Evolutionary conservation across 2,797 vertebrate genomes (phyloP), one percentile per base, ranked within the genome.

Genomic region (Buceros bicornis): DNA sequence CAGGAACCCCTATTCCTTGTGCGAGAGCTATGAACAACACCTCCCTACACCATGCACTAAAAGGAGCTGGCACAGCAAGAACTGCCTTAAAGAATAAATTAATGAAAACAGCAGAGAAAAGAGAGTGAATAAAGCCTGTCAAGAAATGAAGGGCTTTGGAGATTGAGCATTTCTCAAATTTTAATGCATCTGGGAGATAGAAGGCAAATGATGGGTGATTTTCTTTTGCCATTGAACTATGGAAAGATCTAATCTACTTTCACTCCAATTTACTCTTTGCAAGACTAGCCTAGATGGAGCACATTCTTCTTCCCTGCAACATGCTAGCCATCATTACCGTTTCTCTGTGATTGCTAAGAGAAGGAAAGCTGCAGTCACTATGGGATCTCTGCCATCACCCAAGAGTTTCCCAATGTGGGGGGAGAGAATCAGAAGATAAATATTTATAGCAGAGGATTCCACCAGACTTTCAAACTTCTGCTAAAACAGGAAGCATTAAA

Each of bases 221-320:
- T 89, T 78, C 73, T 90, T 92, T 78, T 94, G 78, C 90, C 84
- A 53, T 8, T 93, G 94, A 97, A 89, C 92, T 94, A 90, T 3
- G 60, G 94, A 90, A 93, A 96, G 62, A 95, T 91, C 94, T 93
- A 93, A 97, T 96, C 94, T 83, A 60, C 95, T 96, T 95, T 88
- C 73, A 45, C 84, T 91, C 80, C 89, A 90, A 92, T 95, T 96
- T 95, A 93, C 89, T 77, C 94, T 80, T 90, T 86, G 89, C 78
- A 89, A 91, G 92, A 28, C 67, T 82, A 81, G 61, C 54, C 80
- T 91, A 71, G 95, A 94, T 83, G 82, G 87, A 93, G 78, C 25
- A 71, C 58, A 90, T 96, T 83, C 91, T 83, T 88, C 90, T 95
- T 90, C 70, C 66, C 71, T 51, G 87, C 86, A 91, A 73, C 88